Conservation (phyloP, 1,140 invertebrate genomes). For the Neomicropteryx cornuta region DNA sequence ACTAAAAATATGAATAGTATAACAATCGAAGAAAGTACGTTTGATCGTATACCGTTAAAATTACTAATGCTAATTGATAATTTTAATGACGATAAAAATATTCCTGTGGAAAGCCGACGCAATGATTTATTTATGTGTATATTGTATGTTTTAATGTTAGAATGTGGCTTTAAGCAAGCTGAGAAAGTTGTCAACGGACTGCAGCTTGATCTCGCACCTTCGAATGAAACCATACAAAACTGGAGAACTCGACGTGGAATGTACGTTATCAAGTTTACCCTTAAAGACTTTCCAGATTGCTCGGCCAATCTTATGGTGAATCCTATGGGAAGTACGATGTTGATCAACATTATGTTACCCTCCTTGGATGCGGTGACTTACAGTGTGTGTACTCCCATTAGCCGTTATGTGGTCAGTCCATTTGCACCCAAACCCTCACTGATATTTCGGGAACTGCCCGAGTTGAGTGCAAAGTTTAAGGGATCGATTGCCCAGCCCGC, state of each 20-base stretch:
- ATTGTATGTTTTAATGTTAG: conserved; percentile 23
- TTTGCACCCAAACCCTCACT: conserved; percentile 21
- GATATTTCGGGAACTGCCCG: conserved; percentile 27
- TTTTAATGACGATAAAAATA: too few species aligned
- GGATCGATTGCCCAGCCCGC: conserved; percentile 24
- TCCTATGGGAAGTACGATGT: conserved; percentile 19
- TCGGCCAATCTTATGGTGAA: conserved; percentile 23
- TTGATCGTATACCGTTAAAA: too few species aligned
- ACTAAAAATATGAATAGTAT: too few species aligned
- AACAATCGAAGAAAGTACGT: too few species aligned
- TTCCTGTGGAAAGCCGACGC: too few species aligned
- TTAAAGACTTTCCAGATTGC: conserved; percentile 20
- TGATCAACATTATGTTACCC: conserved; percentile 25
- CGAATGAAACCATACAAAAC: conserved; percentile 15
- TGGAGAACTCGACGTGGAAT: conserved; percentile 18
- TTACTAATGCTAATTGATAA: too few species aligned
- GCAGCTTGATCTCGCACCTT: conserved; percentile 9
- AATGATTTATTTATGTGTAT: too few species aligned
- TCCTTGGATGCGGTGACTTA: conserved; percentile 24
- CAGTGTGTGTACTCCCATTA: conserved; percentile 23
- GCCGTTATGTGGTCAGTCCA: conserved; percentile 23
- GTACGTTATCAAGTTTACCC: conserved; percentile 21
- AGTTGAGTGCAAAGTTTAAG: conserved; percentile 23
- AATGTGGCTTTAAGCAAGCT: conserved; percentile 26
- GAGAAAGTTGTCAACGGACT: conserved; percentile 11